Evolutionary conservation across 2,888 invertebrate genomes (phyloP), one percentile per base, ranked within the genome.

Genomic region (Gymnosoma rotundatum): DNA sequence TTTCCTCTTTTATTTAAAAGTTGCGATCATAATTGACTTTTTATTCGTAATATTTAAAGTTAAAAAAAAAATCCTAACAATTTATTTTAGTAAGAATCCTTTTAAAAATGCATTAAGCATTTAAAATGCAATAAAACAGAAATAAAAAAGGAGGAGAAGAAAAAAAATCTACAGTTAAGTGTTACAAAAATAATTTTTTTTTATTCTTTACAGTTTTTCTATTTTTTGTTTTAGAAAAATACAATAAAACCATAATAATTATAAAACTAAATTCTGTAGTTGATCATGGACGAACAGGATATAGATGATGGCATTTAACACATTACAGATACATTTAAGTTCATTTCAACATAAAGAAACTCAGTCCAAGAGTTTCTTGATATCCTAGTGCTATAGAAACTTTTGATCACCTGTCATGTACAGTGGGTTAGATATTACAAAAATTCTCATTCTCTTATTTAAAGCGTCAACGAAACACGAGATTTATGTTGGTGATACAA

Each of bases 21-120:
- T 25, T 2, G 25, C 25, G 4, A 25, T 1, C 2, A 25, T 25
- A 25, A 1, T 25, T 25, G 25, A 25, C 25, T 25, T 25, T 25
- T 16, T n/a, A 38, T 60, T 48, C 20, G 32, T 72, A 60, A 48
- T 48, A 38, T 52, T 52, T 21, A 20, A 38, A 61, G 61, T 32
- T 25, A 2, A 21, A 42, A 38, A n/a, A n/a, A n/a, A 25, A 64
- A 18, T 12, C n/a, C 20, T 21, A 0, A 76, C 52, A 32, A 78
- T 54, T 78, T 69, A 36, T 78, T 78, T 52, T 69, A 54, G 18
- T 61, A 60, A 78, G 52, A 76, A 69, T 78, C 61, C 60, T 78
- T 78, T 69, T 69, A 61, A 60, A 76, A 78, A 61, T 69, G 32
- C 76, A 69, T 78, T 61, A 78, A 76, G 76, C 67, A 61, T 58